Evolutionary conservation across 2,888 invertebrate genomes (phyloP).

Genomic region (Drosophila heteroneura): DNA sequence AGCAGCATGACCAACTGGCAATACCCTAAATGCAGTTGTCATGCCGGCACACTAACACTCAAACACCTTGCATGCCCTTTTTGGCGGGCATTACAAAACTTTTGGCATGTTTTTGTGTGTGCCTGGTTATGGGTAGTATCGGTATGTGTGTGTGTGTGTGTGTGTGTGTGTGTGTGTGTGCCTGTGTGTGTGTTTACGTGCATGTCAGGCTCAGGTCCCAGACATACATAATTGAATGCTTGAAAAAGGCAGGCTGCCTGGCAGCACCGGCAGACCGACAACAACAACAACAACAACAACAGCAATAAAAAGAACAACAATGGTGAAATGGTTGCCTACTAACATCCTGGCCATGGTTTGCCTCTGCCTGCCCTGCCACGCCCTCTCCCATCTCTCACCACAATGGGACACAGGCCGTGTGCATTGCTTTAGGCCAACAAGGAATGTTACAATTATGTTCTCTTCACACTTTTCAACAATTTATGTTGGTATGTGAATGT

Average conservation of each 20-base stretch:
- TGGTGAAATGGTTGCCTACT: conserved; percentile 58
- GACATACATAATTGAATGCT: conserved; percentile 81
- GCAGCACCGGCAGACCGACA: conserved; percentile 54
- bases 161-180: conserved; percentile 8
- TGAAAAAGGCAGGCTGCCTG: conserved; percentile 69
- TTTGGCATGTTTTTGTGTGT: conserved; percentile 74
- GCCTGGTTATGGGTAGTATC: conserved; percentile 27
- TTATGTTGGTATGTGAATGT: conserved; percentile 81
- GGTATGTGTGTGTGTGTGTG: conserved; percentile 22
- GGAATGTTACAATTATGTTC: conserved; percentile 81
- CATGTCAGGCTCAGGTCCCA: conserved; percentile 77
- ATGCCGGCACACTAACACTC: conserved; percentile 67
- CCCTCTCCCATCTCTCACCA: conserved; percentile 6
- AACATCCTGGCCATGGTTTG: conserved; percentile 61
- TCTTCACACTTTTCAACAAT: conserved; percentile 81
- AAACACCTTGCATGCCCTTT: conserved; percentile 77
- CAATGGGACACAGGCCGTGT: conserved; percentile 55
- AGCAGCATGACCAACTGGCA: conserved; percentile 29
- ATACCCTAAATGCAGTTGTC: conserved; percentile 64
- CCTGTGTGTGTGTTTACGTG: conserved; percentile 53
- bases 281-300: conserved; percentile 47
- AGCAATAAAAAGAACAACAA: conserved; percentile 30
- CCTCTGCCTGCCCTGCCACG: conserved; percentile 31
- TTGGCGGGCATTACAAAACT: conserved; percentile 79
- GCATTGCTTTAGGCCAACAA: conserved; percentile 81